A percentile compares a stretch with the other conserved stretches of the same genome.
Evolutionary conservation across 2,113 vertebrate genomes (phyloP).

Genomic region (Myotis davidii): DNA sequence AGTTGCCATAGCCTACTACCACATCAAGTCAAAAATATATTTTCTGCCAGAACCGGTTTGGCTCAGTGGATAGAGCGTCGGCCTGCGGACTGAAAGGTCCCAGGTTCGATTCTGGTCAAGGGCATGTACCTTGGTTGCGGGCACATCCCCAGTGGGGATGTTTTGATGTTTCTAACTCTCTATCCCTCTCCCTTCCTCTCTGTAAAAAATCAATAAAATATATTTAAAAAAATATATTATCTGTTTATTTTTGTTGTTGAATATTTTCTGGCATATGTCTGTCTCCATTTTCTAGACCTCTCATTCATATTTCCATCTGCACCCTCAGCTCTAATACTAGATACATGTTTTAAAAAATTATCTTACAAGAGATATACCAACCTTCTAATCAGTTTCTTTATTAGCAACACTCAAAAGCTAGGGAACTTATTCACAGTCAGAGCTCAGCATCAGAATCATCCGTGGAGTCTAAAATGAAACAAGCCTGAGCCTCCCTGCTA

Average conservation of each 20-base stretch:
- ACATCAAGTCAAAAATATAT: neutral
- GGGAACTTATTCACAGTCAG: neutral
- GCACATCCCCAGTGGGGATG: no score
- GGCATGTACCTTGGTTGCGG: no score
- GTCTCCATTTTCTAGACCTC: neutral
- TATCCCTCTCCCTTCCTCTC: no score
- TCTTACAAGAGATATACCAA: neutral
- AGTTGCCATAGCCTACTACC: neutral
- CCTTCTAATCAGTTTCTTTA: neutral
- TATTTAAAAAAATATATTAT: no score
- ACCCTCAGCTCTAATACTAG: neutral
- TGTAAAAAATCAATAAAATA: no score
- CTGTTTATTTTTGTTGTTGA: no score
- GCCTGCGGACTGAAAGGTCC: no score
- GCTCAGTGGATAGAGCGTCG: no score
- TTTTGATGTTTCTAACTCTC: no score
- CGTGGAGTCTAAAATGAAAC: neutral
- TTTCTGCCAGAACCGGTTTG: no score
- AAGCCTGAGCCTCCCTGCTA: neutral
- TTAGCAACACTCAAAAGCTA: neutral
- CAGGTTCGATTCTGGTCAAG: no score
- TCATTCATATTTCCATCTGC: neutral
- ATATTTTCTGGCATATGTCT: no score
- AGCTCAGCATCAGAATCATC: neutral
- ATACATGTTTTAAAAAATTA: neutral